Evolutionary conservation across 2,113 vertebrate species (phyloP).

Genomic region (Puffinus mauretanicus): DNA sequence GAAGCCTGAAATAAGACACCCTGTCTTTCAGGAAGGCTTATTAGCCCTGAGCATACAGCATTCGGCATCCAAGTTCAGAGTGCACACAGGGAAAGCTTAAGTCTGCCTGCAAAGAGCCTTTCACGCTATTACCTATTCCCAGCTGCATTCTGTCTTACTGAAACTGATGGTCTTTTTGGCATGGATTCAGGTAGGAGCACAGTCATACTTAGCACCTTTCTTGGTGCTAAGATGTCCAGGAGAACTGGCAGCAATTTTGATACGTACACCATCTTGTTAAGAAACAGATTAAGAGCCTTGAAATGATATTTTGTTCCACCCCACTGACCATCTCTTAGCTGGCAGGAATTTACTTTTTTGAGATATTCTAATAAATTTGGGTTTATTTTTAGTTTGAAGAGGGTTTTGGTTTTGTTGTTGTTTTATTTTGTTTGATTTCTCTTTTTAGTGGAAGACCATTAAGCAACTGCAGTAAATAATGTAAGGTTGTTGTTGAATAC

Average conservation of each 20-base stretch:
- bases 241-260: not conserved
- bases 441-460: not conserved
- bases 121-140: not conserved
- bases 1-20: not conserved
- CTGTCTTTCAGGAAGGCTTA: not conserved
- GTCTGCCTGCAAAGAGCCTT: not conserved
- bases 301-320: not conserved
- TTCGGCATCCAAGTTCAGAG: not conserved
- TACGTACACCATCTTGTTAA: not conserved
- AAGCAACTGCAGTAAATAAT: not conserved
- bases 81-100: not conserved
- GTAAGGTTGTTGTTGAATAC: not conserved
- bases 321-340: not conserved
- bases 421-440: not conserved
- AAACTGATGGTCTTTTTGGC: not conserved
- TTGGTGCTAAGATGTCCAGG: not conserved
- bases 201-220: not conserved
- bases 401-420: fast-evolving
- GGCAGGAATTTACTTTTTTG: not conserved
- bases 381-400: not conserved
- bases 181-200: not conserved
- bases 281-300: not conserved
- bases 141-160: not conserved
- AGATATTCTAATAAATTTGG: not conserved
- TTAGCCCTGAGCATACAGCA: not conserved